Evolutionary conservation across 2,113 vertebrate genomes (phyloP), one percentile per base, ranked within the genome.

Genomic region (Aramus guarauna): DNA sequence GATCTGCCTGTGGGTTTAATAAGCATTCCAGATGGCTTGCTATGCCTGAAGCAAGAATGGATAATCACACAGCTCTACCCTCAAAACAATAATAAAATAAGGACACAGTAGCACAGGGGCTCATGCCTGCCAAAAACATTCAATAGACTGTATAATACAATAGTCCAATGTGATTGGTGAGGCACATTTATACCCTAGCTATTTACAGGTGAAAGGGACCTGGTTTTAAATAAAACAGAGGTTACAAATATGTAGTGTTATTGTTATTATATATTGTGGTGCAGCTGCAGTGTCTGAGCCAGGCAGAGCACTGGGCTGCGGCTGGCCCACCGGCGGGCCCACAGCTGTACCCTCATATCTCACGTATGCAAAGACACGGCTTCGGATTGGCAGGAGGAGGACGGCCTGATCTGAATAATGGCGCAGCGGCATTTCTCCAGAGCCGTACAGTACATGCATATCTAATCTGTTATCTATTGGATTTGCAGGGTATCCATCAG

Each of bases 11-110:
- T 93, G 82, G 97, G 97, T 96, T 98, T 98, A 97, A 98, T 98
- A 98, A 98, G 97, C 98, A 98, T 98, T 98, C 98, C 98, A 98
- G 98, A 98, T 98, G 98, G 98, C 98, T 97, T 97, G 95, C 97
- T 97, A 86, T 97, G 98, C 98, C 98, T 94, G 96, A 97, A 98
- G 98, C 97, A 98, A 98, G 97, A 98, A 98, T 97, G 97, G 98
- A 94, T 98, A 98, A 98, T 98, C 98, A 98, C 97, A 97, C 96
- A 94, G 92, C 93, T 96, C 95, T 98, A 96, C 94, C 96, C 96
- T 98, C 97, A 89, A 97, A 98, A 98, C 98, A 98, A 98, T 97
- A 98, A 98, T 98, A 98, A 98, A 98, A 97, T 97, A 98, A 98
- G 98, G 97, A 97, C 96, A 97, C 84, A 85, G 95, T 97, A 97